Evolutionary conservation across 2,888 invertebrate genomes (phyloP).

Genomic region (Thecocarcelia acutangulata): DNA sequence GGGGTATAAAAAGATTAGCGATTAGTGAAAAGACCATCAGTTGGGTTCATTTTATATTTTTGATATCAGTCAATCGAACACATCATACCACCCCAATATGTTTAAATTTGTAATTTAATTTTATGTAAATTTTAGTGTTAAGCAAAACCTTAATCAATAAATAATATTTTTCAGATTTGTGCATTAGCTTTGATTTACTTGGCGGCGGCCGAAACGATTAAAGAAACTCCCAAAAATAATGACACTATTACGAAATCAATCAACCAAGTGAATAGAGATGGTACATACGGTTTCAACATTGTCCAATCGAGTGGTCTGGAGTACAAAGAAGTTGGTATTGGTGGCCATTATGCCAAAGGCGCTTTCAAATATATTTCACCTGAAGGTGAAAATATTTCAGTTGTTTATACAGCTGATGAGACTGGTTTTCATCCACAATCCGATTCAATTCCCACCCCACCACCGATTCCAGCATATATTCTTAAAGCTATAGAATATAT

Average conservation of each 20-base stretch:
- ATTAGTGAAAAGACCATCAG: slow-evolving; percentile 67
- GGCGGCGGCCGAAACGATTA: slow-evolving; percentile 35
- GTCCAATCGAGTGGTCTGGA: slow-evolving; percentile 84
- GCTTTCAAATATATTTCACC: slow-evolving; percentile 74
- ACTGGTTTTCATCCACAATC: slow-evolving; percentile 78
- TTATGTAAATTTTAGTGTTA: slow-evolving; percentile 37
- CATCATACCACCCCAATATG: slow-evolving; percentile 39
- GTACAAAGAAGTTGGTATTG: slow-evolving; percentile 82
- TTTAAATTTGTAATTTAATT: slow-evolving; percentile 65
- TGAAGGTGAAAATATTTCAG: slow-evolving; percentile 74
- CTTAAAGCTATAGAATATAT: slow-evolving; percentile 74
- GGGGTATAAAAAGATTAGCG: slow-evolving; percentile 67
- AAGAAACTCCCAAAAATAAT: slow-evolving; percentile 63
- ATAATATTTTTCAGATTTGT: slow-evolving; percentile 6
- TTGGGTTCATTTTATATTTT: slow-evolving; percentile 58
- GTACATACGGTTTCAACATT: slow-evolving; percentile 79
- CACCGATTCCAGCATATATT: slow-evolving; percentile 77
- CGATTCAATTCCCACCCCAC: slow-evolving; percentile 76
- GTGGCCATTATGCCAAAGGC: slow-evolving; percentile 82
- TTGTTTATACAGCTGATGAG: slow-evolving; percentile 76
- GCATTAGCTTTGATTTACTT: slow-evolving; percentile 14
- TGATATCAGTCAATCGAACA: slow-evolving; percentile 15
- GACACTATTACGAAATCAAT: slow-evolving; percentile 54
- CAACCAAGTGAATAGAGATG: slow-evolving; percentile 76
- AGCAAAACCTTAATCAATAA: background rate